Evolutionary conservation across 2,797 vertebrate species (phyloP).

Genomic region (Acestrorhynchus altus): DNA sequence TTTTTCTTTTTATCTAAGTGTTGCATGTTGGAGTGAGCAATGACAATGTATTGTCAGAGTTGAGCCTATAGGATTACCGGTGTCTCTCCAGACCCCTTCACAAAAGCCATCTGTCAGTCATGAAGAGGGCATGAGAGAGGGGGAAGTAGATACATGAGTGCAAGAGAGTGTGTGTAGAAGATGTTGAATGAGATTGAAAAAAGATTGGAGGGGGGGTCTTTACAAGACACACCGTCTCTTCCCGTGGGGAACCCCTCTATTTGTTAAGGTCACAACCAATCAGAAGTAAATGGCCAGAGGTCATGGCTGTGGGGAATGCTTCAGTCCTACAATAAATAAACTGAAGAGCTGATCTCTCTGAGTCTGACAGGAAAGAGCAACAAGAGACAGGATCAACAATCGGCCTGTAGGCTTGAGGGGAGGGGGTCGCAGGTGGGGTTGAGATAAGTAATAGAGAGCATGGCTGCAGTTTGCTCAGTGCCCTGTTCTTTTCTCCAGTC

Average conservation of each 20-base stretch:
- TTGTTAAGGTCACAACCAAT: constrained; percentile 65
- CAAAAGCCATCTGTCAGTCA: constrained; percentile 68
- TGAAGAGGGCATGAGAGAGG: neutral
- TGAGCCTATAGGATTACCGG: constrained; percentile 68
- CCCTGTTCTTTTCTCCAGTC: neutral
- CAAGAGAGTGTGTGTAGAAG: neutral
- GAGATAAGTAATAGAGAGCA: constrained; percentile 17
- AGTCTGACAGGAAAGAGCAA: constrained; percentile 43
- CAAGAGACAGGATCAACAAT: constrained; percentile 45
- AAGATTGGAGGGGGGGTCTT: neutral
- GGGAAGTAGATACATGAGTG: constrained; percentile 14
- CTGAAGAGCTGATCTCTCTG: constrained; percentile 44
- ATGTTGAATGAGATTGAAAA: constrained; percentile 34
- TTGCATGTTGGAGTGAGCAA: constrained; percentile 23
- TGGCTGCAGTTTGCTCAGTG: constrained; percentile 9
- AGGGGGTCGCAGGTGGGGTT: neutral
- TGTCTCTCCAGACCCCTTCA: constrained; percentile 60
- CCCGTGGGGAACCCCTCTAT: constrained; percentile 48
- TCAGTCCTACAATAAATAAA: constrained; percentile 56
- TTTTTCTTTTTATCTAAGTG: constrained; percentile 23
- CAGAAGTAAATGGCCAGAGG: constrained; percentile 59
- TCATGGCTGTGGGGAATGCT: constrained; percentile 57
- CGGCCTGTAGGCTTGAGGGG: neutral
- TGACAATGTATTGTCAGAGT: constrained; percentile 36
- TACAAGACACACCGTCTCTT: constrained; percentile 47